A percentile compares a stretch with the other conserved stretches of the same genome.
These are phyloP conservation scores for Siphonodentalium dalli DNA, from an alignment of 2,888 invertebrate species.

Conservation along the genomic window DNA sequence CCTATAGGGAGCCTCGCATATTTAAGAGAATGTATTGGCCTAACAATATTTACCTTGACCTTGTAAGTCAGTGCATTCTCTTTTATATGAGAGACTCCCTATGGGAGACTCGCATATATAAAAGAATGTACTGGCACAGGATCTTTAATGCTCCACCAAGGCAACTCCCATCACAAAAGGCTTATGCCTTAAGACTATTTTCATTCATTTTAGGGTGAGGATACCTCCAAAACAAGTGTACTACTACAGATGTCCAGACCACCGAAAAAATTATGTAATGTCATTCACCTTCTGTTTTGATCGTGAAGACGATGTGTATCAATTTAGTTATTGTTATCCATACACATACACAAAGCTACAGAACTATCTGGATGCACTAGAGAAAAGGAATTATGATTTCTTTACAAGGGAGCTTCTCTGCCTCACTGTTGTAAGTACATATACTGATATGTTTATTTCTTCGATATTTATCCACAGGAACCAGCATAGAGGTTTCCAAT, in stretches of 20 bases:
- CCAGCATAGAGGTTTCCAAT: background rate
- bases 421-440: constrained; percentile 59
- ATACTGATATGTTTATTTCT: background rate
- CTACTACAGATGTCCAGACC: constrained; percentile 88
- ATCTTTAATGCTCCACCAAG: too few relatives aligned
- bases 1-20: too few relatives aligned
- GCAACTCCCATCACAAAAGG: too few relatives aligned
- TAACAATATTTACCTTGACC: too few relatives aligned
- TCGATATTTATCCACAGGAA: background rate
- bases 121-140: too few relatives aligned
- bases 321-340: constrained; percentile 91
- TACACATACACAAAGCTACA: constrained; percentile 94
- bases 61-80: too few relatives aligned
- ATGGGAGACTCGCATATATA: too few relatives aligned
- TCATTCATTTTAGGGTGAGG: constrained; percentile 58
- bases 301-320: constrained; percentile 91
- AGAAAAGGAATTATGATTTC: constrained; percentile 70
- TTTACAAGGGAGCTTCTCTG: constrained; percentile 74
- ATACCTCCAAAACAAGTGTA: constrained; percentile 79
- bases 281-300: constrained; percentile 95
- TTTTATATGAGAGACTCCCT: too few relatives aligned
- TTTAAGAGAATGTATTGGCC: too few relatives aligned
- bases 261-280: constrained; percentile 86
- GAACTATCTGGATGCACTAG: constrained; percentile 80
- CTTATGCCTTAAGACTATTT: too few relatives aligned